phyloP scores from a whole-genome alignment of 2,797 vertebrate genomes.

The Sebastes taczanowskii region DNA sequence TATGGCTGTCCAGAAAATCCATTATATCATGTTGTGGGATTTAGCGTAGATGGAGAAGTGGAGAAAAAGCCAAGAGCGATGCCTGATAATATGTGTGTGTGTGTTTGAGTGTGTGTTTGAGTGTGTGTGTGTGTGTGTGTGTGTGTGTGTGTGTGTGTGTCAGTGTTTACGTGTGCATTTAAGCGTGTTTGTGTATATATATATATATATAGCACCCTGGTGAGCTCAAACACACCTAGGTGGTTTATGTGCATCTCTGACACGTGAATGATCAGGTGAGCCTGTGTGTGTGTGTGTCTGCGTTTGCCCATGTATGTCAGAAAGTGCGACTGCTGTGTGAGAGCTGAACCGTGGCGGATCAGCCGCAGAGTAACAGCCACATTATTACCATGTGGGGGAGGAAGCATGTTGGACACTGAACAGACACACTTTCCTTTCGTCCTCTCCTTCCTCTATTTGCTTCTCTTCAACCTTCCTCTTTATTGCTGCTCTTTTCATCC shows the following conservation, averaged over 20 bases:
- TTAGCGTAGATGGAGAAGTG: slow-evolving; percentile 2
- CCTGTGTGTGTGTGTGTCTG: background rate
- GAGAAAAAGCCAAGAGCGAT: background rate
- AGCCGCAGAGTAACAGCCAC: background rate
- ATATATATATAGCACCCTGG: background rate
- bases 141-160: background rate
- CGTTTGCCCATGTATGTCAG: background rate
- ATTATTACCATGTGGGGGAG: background rate
- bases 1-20: slow-evolving; percentile 12
- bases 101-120: background rate
- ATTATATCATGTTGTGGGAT: slow-evolving; percentile 10
- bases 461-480: slow-evolving; percentile 1
- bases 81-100: slow-evolving; percentile 8
- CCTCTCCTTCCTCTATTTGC: background rate
- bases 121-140: background rate
- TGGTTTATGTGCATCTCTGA: background rate
- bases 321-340: slow-evolving; percentile 1
- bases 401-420: background rate
- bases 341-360: slow-evolving; percentile 1
- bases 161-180: background rate
- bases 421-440: slow-evolving; percentile 2
- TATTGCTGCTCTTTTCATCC: slow-evolving; percentile 7
- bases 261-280: background rate
- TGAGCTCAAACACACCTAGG: no score
- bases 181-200: background rate